phyloP scores from a whole-genome alignment of 2,888 invertebrate species.

The Acronicta aceris region DNA sequence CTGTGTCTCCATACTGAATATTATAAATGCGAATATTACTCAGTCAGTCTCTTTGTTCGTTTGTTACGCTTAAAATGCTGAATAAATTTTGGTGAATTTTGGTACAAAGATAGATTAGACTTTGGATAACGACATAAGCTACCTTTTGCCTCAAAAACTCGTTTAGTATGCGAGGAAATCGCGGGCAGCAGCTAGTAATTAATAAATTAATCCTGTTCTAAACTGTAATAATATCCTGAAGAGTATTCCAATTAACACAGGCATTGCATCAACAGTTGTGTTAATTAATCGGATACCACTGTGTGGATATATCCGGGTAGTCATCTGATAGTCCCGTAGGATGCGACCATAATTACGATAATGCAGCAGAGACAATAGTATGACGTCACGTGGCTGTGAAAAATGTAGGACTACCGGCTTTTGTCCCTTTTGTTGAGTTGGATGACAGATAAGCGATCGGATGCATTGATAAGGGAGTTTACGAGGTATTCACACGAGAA shows the following conservation, averaged over 20 bases:
- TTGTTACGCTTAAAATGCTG: no score
- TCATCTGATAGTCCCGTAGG: conserved; percentile 64
- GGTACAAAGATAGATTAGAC: no score
- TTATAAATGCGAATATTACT: no score
- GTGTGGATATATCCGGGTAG: conserved; percentile 23
- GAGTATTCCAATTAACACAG: neutral
- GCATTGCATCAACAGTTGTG: conserved; percentile 17
- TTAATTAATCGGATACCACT: conserved; percentile 51
- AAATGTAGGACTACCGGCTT: conserved; percentile 28
- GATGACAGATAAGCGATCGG: conserved; percentile 48
- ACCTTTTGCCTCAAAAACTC: no score
- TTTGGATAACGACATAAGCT: no score
- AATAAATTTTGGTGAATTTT: no score
- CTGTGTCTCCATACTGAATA: no score
- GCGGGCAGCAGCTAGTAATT: no score
- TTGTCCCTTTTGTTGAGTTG: conserved; percentile 30
- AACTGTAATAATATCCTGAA: conserved; percentile 1
- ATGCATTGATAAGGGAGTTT: conserved; percentile 15
- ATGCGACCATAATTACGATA: conserved; percentile 74
- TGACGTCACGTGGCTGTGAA: conserved; percentile 24
- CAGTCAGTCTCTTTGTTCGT: no score
- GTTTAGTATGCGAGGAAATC: no score
- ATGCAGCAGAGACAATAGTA: conserved; percentile 55
- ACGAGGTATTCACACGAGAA: conserved; percentile 2
- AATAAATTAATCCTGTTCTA: no score